Evolutionary conservation across 1,140 invertebrate species (phyloP).

Genomic region (Pectinophora gossypiella): DNA sequence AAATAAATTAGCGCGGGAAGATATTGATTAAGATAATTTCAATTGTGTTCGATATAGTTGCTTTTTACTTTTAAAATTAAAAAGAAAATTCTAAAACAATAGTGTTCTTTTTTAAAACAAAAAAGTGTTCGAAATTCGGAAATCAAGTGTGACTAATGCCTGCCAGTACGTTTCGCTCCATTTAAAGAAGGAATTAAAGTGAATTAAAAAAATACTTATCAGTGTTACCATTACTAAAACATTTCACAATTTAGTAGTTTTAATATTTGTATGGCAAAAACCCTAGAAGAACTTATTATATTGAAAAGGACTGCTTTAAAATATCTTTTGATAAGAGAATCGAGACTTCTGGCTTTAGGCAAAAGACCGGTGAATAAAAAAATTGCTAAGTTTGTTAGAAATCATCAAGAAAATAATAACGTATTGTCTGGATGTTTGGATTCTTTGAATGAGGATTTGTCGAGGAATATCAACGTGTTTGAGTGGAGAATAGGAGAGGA

Average conservation of each 20-base stretch:
- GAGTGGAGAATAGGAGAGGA: conserved; percentile 21
- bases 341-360: conserved; percentile 38
- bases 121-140: too few species aligned
- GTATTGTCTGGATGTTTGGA: conserved; percentile 41
- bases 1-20: conserved; percentile 1
- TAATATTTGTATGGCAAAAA: conserved; percentile 60
- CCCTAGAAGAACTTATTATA: conserved; percentile 48
- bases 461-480: conserved; percentile 44
- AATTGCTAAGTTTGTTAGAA: conserved; percentile 45
- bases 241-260: too few species aligned
- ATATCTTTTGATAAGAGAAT: conserved; percentile 46
- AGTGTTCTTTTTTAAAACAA: too few species aligned
- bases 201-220: too few species aligned
- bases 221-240: too few species aligned
- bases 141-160: too few species aligned
- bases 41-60: too few species aligned
- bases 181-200: too few species aligned
- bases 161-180: too few species aligned
- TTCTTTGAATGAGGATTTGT: conserved; percentile 50
- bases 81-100: too few species aligned
- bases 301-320: conserved; percentile 43
- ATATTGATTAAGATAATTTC: too few species aligned
- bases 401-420: conserved; percentile 30
- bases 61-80: too few species aligned
- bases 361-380: conserved; percentile 55